Evolutionary conservation across 1,140 invertebrate species (phyloP), one percentile per base, ranked within the genome.

Genomic region (Neocloeon triangulifer): DNA sequence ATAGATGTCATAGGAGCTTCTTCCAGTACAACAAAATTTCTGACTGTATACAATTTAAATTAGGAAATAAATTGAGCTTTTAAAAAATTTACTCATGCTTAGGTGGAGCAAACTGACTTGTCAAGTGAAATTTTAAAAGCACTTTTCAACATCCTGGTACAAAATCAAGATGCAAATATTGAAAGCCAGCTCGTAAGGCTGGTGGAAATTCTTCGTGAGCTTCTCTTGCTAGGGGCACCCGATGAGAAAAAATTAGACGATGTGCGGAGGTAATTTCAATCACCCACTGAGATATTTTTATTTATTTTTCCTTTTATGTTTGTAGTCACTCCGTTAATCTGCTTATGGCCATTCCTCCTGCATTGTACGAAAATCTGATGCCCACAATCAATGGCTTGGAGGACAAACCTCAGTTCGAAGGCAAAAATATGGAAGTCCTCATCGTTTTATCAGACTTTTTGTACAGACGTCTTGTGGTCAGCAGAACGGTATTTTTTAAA

Each of bases 121-220:
- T 55, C 65, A 16, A 77, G 69, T 53, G 85, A 94, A 58, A 68
- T 84, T 39, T 59, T 92, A 5, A 92, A 92, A 57, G 69, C 75
- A 9, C 58, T 92, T 35, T 95, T 91, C 48, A 94, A 91, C 51
- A 52, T 94, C 32, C 72, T 67, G n/a, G 59, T 73, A 14, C 56
- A 35, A 53, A 56, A 25, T 57, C 58, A 59, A 35, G 61, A 44
- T 36, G 39, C 75, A 44, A 68, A 73, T 40, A 70, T 80, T 43
- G 65, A 78, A 41, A 64, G 68, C 1, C 71, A 73, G 46, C 73
- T 70, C 43, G 53, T 73, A 40, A 61, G 72, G 36, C 48, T 91
- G 27, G 70, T 78, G 20, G 59, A 60, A 25, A 67, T 81, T 32
- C 56, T 89, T 13, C 65, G 71, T 26, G 66, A 64, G 35, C 52